phyloP scores from a whole-genome alignment of 1,140 invertebrate genomes.

The Leguminivora glycinivorella region DNA sequence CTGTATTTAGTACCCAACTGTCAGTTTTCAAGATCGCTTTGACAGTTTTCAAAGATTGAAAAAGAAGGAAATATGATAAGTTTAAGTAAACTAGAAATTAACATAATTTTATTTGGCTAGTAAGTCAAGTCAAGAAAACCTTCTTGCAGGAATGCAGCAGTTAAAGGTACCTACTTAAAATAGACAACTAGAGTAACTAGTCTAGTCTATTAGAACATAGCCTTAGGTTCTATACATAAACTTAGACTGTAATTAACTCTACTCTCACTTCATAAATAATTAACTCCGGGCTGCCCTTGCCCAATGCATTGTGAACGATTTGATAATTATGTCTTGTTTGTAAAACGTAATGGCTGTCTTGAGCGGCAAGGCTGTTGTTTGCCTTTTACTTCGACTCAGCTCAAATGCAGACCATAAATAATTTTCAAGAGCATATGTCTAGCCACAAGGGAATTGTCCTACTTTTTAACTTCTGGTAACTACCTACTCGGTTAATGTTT shows the following conservation, averaged over 20 bases:
- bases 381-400: slow-evolving; percentile 55
- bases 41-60: too few relatives aligned
- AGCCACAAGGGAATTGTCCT: neutral
- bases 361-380: slow-evolving; percentile 51
- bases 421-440: slow-evolving; percentile 45
- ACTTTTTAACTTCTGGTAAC: neutral
- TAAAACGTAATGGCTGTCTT: slow-evolving; percentile 37
- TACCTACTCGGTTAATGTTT: neutral
- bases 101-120: neutral
- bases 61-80: neutral
- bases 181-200: too few relatives aligned
- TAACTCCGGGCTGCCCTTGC: slow-evolving; percentile 18
- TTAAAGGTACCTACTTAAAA: too few relatives aligned
- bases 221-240: too few relatives aligned
- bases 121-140: neutral
- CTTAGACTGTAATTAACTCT: neutral
- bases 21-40: too few relatives aligned
- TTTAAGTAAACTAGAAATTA: too few relatives aligned
- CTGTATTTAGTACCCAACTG: too few relatives aligned
- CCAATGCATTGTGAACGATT: neutral
- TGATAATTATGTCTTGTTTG: slow-evolving; percentile 25
- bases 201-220: too few relatives aligned
- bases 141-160: too few relatives aligned
- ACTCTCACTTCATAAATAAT: slow-evolving; percentile 7
- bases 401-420: slow-evolving; percentile 58